Conservation (phyloP, 2,113 vertebrate species). For the Varanus komodoensis region DNA sequence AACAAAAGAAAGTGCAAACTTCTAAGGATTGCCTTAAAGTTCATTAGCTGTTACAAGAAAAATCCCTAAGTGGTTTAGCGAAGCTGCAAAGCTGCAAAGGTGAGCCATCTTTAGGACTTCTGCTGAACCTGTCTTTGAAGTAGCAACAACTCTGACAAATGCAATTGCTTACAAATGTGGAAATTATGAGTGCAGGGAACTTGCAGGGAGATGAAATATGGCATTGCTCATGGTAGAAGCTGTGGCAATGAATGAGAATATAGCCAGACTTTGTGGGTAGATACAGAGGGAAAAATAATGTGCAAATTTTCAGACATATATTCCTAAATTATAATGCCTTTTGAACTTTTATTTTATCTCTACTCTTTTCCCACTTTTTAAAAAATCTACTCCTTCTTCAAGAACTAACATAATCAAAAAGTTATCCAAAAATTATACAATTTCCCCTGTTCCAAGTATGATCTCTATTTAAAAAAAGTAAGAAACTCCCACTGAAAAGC, state of each 20-base stretch:
- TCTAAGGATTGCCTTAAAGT: not conserved
- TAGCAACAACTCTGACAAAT: not conserved
- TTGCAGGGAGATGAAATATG: not conserved
- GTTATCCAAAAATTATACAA: not conserved
- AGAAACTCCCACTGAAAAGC: not conserved
- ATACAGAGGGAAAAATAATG: not conserved
- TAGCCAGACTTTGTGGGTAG: not conserved
- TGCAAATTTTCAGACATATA: not conserved
- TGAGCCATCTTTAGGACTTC: not conserved
- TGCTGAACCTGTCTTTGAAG: not conserved
- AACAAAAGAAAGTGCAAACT: not conserved
- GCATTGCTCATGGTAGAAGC: not conserved
- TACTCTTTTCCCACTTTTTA: not conserved
- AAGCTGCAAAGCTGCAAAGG: not conserved
- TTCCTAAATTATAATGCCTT: not conserved
- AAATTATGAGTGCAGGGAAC: not conserved
- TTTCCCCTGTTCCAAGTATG: no score
- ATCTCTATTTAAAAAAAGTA: not conserved
- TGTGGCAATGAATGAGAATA: not conserved
- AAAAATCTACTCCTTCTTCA: not conserved
- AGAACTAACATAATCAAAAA: not conserved
- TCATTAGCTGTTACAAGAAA: not conserved
- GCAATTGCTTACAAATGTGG: constrained; percentile 3
- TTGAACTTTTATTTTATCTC: not conserved
- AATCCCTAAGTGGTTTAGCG: no score